phyloP scores from a whole-genome alignment of 2,113 vertebrate genomes.

The Saiga tatarica region DNA sequence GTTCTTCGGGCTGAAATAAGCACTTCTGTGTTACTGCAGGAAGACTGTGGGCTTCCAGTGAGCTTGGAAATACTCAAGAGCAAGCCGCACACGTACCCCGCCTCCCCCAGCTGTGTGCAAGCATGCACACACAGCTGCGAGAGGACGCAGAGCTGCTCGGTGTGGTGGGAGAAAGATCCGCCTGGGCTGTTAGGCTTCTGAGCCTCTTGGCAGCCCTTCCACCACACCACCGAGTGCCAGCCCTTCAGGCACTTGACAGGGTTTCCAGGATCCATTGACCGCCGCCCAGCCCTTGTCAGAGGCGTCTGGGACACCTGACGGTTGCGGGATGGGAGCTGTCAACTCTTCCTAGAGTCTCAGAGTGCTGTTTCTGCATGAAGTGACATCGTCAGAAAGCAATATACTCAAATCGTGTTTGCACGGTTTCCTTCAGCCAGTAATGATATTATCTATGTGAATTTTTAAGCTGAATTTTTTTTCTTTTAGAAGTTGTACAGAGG shows the following conservation, averaged over 20 bases:
- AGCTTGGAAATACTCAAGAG: background rate
- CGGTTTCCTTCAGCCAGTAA: background rate
- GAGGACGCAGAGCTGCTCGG: background rate
- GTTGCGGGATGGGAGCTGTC: background rate
- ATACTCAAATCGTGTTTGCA: background rate
- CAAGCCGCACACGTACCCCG: accelerated
- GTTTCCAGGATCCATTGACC: background rate
- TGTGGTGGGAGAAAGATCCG: background rate
- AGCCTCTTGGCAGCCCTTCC: background rate
- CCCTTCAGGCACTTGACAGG: background rate
- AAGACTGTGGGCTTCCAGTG: background rate
- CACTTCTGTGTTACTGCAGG: background rate
- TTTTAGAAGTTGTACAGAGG: background rate
- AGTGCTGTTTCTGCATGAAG: background rate
- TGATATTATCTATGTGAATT: background rate
- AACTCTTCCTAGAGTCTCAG: background rate
- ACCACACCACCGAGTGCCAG: too few relatives aligned
- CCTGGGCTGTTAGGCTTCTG: too few relatives aligned
- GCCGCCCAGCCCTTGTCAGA: background rate
- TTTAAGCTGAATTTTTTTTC: background rate
- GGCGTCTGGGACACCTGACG: background rate
- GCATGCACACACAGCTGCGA: background rate
- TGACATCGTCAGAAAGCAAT: background rate
- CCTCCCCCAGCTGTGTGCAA: background rate
- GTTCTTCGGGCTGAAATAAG: background rate